Percentiles rank a stretch among this genome's conserved stretches.
Evolutionary conservation across 2,113 vertebrate genomes (phyloP).

Genomic region (Apodemus speciosus): DNA sequence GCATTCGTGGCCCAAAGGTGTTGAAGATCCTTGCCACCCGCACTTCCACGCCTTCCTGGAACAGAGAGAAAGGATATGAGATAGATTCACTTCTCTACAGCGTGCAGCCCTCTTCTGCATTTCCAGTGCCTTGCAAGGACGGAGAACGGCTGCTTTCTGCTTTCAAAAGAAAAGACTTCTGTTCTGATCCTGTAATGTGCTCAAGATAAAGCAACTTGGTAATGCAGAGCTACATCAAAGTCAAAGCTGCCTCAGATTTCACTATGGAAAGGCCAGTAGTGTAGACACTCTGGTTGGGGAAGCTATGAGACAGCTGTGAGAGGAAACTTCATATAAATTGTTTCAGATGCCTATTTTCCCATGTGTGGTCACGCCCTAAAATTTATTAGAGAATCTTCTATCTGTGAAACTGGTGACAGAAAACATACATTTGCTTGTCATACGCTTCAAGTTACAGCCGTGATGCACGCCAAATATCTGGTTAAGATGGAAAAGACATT

Average conservation of each 20-base stretch:
- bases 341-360: not conserved
- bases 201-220: not conserved
- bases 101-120: fast-evolving
- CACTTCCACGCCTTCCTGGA: slow-evolving; percentile 98
- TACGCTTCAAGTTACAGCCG: not conserved
- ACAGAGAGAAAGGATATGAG: slow-evolving; percentile 10
- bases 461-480: not conserved
- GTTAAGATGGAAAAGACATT: not conserved
- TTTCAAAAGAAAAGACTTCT: not conserved
- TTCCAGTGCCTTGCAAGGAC: not conserved
- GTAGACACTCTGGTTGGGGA: no score
- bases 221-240: not conserved
- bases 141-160: not conserved
- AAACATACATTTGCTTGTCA: not conserved
- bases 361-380: not conserved
- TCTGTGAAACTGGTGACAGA: not conserved
- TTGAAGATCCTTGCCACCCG: slow-evolving; percentile 98
- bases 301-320: not conserved
- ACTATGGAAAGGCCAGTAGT: fast-evolving
- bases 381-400: not conserved
- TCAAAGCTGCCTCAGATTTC: not conserved
- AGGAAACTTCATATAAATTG: not conserved
- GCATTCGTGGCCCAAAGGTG: slow-evolving; percentile 98
- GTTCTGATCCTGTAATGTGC: not conserved
- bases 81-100: fast-evolving